These are phyloP conservation scores for Drosophila falleni DNA, from an alignment of 2,888 invertebrate species.

Conservation along the genomic window DNA sequence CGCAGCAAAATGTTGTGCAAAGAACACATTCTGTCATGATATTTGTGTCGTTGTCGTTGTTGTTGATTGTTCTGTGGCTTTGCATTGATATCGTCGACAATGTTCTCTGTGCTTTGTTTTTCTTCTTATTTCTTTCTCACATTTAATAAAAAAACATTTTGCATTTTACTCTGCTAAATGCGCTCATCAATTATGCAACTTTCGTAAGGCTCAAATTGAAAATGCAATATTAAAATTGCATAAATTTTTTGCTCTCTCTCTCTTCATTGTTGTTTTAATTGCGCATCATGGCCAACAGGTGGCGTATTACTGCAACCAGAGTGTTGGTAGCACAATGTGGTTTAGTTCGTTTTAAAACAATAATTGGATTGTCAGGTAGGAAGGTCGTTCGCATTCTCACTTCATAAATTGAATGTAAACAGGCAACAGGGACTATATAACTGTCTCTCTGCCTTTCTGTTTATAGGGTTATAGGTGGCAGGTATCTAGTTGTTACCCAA, in stretches of 20 bases:
- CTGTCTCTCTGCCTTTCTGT: not conserved
- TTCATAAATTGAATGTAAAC: conserved; percentile 75
- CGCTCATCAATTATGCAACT: conserved; percentile 42
- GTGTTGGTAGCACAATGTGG: conserved; percentile 15
- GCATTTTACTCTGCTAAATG: conserved; percentile 22
- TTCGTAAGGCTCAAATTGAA: conserved; percentile 26
- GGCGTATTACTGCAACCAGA: not conserved
- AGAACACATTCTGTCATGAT: not conserved
- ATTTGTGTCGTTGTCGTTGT: not conserved
- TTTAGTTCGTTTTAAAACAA: conserved; percentile 15
- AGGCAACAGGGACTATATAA: conserved; percentile 17
- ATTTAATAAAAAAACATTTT: conserved; percentile 31
- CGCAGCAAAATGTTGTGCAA: conserved; percentile 8
- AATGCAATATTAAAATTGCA: conserved; percentile 50
- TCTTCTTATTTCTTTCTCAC: conserved; percentile 7
- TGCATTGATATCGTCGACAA: conserved; percentile 30
- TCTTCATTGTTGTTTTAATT: conserved; percentile 16
- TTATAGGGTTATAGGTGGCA: not conserved
- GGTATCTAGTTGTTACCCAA: not conserved
- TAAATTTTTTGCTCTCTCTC: conserved; percentile 19
- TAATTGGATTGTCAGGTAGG: conserved; percentile 8
- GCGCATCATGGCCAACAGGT: conserved; percentile 39
- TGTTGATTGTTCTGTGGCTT: conserved; percentile 6
- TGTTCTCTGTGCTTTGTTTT: not conserved
- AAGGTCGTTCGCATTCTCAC: conserved; percentile 18